Base-by-base conservation (phyloP, 1,140 invertebrate genomes). In the Heliothis virescens region DNA sequence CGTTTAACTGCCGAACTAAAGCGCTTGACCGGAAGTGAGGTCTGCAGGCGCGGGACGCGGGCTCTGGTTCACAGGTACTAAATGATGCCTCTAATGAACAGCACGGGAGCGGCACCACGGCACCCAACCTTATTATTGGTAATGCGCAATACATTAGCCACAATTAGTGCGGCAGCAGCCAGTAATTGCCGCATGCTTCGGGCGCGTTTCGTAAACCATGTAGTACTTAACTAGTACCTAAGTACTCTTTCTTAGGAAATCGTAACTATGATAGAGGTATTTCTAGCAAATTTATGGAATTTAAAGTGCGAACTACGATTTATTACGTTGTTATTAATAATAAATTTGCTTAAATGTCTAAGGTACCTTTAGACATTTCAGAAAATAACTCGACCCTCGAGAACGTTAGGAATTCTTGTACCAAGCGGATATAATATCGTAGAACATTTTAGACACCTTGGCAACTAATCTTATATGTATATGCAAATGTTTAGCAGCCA, bases 21-120 rank as follows among this genome's bases (percentile, higher is more conserved):
- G 85, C 81, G 82, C 82, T 80, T 89, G 88, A 88, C 86, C 90
- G 90, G 91, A 92, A 91, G 84, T 83, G 79, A 73, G 83, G 74
- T 82, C 80, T 78, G 76, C 81, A 82, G 86, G 83, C 63, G 62
- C 34, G 62, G 62, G 75, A 62, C 79, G 29, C 53, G 69, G 67
- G 53, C 48, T 71, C 67, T 77, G 81, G 48, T 21, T 48, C 69
- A 75, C 88, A 88, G 90, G 88, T 91, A 89, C 82, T 78, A 84
- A 87, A 80, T 82, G 77, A 86, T 85, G 81, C 80, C 67, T 83
- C 87, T 91, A 88, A 91, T 88, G 86, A 91, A 91, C 85, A 79
- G 73, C 80, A 81, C 80, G 81, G 84, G 86, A 87, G 85, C 85
- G 85, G 80, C 81, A 55, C 52, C 12, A 26, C 63, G 16, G n/a